phyloP scores from a whole-genome alignment of 2,888 invertebrate genomes.

The Suillia variegata region DNA sequence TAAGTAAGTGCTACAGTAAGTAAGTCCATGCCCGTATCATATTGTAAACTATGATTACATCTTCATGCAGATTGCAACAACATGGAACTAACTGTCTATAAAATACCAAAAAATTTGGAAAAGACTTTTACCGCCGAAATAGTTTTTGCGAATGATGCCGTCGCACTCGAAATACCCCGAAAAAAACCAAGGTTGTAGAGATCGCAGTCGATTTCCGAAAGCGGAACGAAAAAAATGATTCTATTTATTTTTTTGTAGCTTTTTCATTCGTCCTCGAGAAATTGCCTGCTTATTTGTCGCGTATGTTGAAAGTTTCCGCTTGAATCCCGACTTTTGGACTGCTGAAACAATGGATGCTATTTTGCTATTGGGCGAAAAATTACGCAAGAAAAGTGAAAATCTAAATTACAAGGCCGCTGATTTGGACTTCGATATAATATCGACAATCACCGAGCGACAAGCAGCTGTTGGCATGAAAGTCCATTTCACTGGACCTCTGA shows the following conservation, averaged over 20 bases:
- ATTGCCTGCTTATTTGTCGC: slow-evolving; percentile 51
- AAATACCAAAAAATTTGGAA: slow-evolving; percentile 52
- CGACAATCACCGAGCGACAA: slow-evolving; percentile 45
- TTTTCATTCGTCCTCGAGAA: slow-evolving; percentile 43
- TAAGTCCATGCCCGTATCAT: background rate
- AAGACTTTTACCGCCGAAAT: slow-evolving; percentile 50
- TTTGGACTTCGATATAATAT: slow-evolving; percentile 50
- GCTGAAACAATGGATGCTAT: slow-evolving; percentile 47
- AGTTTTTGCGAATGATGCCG: slow-evolving; percentile 45
- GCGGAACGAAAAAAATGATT: no score
- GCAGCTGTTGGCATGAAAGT: slow-evolving; percentile 44
- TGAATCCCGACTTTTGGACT: slow-evolving; percentile 54
- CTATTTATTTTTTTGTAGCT: slow-evolving; percentile 28
- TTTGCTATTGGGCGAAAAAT: slow-evolving; percentile 39
- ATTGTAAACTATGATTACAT: background rate
- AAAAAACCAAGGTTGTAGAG: slow-evolving; percentile 11
- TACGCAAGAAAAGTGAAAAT: slow-evolving; percentile 37
- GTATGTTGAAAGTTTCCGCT: slow-evolving; percentile 49
- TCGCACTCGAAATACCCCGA: slow-evolving; percentile 34
- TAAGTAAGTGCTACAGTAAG: slow-evolving; percentile 30
- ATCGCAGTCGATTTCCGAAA: no score
- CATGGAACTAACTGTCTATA: slow-evolving; percentile 38
- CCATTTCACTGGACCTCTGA: slow-evolving; percentile 44
- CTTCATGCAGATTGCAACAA: slow-evolving; percentile 35
- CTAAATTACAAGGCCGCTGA: slow-evolving; percentile 41